Evolutionary conservation across 1,140 invertebrate genomes (phyloP), one percentile per base, ranked within the genome.

Genomic region (Nilaparvata lugens): DNA sequence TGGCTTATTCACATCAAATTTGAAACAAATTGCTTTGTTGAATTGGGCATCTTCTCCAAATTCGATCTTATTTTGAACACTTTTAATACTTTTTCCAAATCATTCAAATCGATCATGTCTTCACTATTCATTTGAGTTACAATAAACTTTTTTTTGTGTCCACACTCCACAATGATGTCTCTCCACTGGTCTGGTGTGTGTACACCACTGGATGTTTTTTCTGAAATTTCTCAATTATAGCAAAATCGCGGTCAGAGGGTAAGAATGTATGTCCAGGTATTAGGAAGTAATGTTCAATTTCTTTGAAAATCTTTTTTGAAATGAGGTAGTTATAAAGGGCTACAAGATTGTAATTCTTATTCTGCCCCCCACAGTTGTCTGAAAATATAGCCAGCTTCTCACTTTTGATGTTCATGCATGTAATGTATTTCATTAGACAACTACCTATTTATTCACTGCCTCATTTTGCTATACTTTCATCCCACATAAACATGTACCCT

Each of bases 351-450:
- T n/a, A n/a, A n/a, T n/a, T n/a, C 55, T n/a, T n/a, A n/a, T n/a
- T n/a, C n/a, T n/a, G n/a, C n/a, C n/a, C n/a, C n/a, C n/a, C n/a
- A n/a, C n/a, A 56, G 55, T 56, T 56, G 31, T 56, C 55, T 7
- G 31, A 56, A 19, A 56, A 56, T 56, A 56, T 56, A 7, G 31
- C 55, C 11, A 56, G 42, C 31, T 56, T 56, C 31, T 56, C 11
- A 14, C 25, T 40, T 56, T 56, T 56, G 11, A 56, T 56, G 19
- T 56, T 38, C 55, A 56, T 56, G 18, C 31, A 43, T 9, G 4
- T n/a, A n/a, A n/a, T n/a, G n/a, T n/a, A n/a, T n/a, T n/a, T n/a
- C n/a, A n/a, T n/a, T n/a, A n/a, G n/a, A n/a, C n/a, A n/a, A n/a
- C n/a, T n/a, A n/a, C n/a, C n/a, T n/a, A n/a, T n/a, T n/a, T n/a